Conservation (phyloP, 2,888 invertebrate genomes). For the Amphipyra berbera region DNA sequence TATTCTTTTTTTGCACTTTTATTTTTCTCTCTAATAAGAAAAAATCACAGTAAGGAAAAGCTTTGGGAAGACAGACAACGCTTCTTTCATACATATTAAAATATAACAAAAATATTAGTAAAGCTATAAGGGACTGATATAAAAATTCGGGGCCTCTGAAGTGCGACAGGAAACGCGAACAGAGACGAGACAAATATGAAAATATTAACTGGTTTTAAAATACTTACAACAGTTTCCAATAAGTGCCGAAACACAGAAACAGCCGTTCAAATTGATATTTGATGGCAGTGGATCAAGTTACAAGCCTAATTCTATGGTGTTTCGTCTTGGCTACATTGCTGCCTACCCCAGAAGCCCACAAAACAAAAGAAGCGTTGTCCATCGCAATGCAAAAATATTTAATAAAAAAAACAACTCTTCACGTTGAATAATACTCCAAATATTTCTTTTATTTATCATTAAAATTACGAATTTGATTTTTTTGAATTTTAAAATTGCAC, state of each 20-base stretch:
- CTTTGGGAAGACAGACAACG: conserved; percentile 42
- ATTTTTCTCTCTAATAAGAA: conserved; percentile 36
- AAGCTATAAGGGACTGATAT: conserved; percentile 30
- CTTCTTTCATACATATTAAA: conserved; percentile 25
- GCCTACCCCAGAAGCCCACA: background rate
- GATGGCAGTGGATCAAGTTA: too few relatives aligned
- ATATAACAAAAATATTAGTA: conserved; percentile 14
- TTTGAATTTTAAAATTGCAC: conserved; percentile 58
- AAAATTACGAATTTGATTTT: conserved; percentile 43
- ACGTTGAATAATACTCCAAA: conserved; percentile 49
- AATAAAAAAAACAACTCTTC: conserved; percentile 54
- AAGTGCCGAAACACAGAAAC: too few relatives aligned
- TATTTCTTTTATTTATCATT: conserved; percentile 48
- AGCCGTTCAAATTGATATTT: too few relatives aligned
- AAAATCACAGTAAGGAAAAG: conserved; percentile 59
- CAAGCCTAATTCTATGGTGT: too few relatives aligned
- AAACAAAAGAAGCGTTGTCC: conserved; percentile 41
- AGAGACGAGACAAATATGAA: background rate
- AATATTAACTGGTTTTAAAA: too few relatives aligned
- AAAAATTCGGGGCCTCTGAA: background rate
- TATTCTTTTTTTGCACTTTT: conserved; percentile 41
- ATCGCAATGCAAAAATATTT: conserved; percentile 33
- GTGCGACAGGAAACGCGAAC: background rate
- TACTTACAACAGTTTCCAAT: too few relatives aligned
- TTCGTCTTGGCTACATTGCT: background rate